Evolutionary conservation across 2,888 invertebrate genomes (phyloP).

Genomic region (Hofmannophila pseudospretella): DNA sequence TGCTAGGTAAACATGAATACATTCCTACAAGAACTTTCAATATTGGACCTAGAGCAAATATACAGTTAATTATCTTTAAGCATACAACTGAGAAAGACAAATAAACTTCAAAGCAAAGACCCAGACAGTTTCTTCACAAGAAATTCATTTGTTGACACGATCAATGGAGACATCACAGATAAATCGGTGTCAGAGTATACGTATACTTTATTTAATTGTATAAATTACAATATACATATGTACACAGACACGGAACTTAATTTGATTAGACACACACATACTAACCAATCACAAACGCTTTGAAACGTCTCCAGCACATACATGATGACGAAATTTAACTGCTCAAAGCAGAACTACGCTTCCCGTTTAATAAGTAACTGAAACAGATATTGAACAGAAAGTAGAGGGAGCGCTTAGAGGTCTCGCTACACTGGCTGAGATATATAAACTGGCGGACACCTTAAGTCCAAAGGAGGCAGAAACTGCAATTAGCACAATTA

Average conservation of each 20-base stretch:
- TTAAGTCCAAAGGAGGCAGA: constrained; percentile 62
- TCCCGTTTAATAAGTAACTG: constrained; percentile 16
- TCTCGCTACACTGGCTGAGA: constrained; percentile 18
- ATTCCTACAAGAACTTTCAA: background rate
- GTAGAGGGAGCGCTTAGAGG: constrained; percentile 14
- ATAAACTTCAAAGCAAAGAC: constrained; percentile 56
- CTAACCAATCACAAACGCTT: background rate
- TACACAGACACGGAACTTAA: background rate
- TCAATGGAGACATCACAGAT: constrained; percentile 37
- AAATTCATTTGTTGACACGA: constrained; percentile 58
- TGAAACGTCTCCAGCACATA: constrained; percentile 2
- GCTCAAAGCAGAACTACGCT: constrained; percentile 18
- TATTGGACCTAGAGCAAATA: constrained; percentile 4
- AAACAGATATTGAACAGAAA: constrained; percentile 16
- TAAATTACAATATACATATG: constrained; percentile 8
- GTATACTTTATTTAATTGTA: constrained; percentile 19
- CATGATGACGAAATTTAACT: constrained; percentile 14
- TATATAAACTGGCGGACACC: constrained; percentile 40
- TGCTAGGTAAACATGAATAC: background rate
- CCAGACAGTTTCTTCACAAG: constrained; percentile 46
- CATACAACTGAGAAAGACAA: constrained; percentile 41
- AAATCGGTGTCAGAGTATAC: constrained; percentile 13
- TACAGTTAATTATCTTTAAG: constrained; percentile 13
- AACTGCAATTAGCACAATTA: constrained; percentile 67
- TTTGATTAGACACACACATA: too few relatives aligned